Base-by-base conservation (phyloP, 2,888 invertebrate species). In the Drosophila aldrichi region DNA sequence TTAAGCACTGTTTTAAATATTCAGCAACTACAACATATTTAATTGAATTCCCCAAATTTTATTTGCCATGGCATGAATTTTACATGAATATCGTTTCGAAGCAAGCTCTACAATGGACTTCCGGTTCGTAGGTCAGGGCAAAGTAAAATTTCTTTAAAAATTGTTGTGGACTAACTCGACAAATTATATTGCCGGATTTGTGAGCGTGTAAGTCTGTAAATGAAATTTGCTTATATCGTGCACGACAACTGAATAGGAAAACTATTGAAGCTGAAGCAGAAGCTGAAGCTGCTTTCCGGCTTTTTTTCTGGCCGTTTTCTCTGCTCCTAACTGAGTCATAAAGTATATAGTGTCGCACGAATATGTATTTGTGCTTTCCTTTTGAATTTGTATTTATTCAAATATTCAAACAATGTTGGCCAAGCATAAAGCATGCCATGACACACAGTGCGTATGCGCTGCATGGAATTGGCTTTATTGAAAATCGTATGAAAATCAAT, bases 401-500 rank as follows among this genome's bases (percentile, higher is more conserved):
- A 74, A 66, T 46, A 38, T 52, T 48, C 36, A 38, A 62, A 59
- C 57, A 58, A 36, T 66, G 64, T 59, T 36, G 51, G 34, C 62
- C 52, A 56, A 61, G 67, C 62, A 74, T 73, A 86, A 82, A 71
- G 71, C 78, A 72, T 77, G 51, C 40, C 65, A 44, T 58, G 67
- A 25, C 49, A 56, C 34, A 62, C 68, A 70, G 55, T 77, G 88
- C 88, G 88, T 84, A 77, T 82, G 68, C 76, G 72, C 78, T 76
- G 80, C 82, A 73, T 82, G 77, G 72, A 76, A 84, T 86, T 88
- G 84, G 75, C 88, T 71, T 74, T 85, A 88, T 88, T 86, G 84
- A 86, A 84, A 86, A 68, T 81, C 88, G 70, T 72, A 88, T 84
- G 75, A 82, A 80, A 88, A 82, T 86, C 83, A 88, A 88, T 84